Base-by-base conservation (phyloP, 2,113 vertebrate species). In the Scortum barcoo region DNA sequence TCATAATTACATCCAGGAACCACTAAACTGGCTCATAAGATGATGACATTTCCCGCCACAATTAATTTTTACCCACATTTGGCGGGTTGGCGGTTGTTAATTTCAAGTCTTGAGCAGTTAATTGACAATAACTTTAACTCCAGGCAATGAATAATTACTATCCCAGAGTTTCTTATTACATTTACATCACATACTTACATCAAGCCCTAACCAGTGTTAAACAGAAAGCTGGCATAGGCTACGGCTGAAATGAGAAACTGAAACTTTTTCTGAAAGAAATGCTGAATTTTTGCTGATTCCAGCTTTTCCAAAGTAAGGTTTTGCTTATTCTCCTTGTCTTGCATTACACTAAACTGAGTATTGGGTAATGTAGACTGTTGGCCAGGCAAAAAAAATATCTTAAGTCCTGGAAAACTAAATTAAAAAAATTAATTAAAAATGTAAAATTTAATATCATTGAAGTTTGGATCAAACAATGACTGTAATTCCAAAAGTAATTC, bases 61-160 rank as follows among this genome's bases (percentile, higher is more conserved):
- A 88, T 89, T 90, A 86, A 87, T 72, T 88, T 88, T 90, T 86
- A 76, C 76, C 81, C 84, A 86, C 73, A 80, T 90, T 84, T 68
- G 50, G 72, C 5, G 36, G 57, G 57, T 79, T 81, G 89, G 76
- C 60, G 51, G 78, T 73, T 88, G 83, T 90, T 88, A 77, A 90
- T 81, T 91, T 86, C 67, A 83, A 83, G 86, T 89, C 85, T 81
- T 75, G 66, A 81, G 76, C 81, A 83, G 75, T 89, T 91, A 93
- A 88, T 77, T 85, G 83, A 88, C 86, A 89, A 91, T 85, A 92
- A 90, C 84, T 88, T 89, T 91, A 86, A 89, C 88, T 86, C 85
- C 88, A 81, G 82, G 89, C 85, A 63, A 88, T 88, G 78, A 90
- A 88, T 89, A 91, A 92, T 93, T 90, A 91, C 79, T 24, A 80